Percentiles rank a stretch among this genome's conserved stretches.
These are phyloP conservation scores for Nibea albiflora DNA, from an alignment of 2,113 vertebrate genomes.

Conservation along the genomic window DNA sequence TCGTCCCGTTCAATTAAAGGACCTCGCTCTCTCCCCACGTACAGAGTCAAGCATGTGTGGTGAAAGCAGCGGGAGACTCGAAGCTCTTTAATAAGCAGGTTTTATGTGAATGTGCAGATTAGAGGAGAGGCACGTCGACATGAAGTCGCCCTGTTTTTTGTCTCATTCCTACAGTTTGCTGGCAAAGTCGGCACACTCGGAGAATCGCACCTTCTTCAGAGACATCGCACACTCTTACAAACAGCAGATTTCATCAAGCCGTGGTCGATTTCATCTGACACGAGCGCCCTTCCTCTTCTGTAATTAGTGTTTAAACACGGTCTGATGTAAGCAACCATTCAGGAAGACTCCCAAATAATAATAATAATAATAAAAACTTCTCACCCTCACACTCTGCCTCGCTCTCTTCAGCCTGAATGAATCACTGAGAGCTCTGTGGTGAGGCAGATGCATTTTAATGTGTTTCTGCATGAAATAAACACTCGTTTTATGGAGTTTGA, in stretches of 20 bases:
- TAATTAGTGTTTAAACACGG: slow-evolving; percentile 57
- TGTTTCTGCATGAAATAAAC: background rate
- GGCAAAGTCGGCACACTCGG: background rate
- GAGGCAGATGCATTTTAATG: background rate
- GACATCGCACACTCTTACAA: background rate
- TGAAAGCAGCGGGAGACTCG: background rate
- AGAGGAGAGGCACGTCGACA: slow-evolving; percentile 18
- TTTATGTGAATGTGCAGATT: slow-evolving; percentile 60
- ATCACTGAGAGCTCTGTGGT: background rate
- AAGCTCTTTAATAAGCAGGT: slow-evolving; percentile 60
- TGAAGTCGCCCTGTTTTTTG: slow-evolving; percentile 13
- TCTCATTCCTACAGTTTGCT: background rate
- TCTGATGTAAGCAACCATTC: slow-evolving; percentile 49
- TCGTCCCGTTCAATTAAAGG: background rate
- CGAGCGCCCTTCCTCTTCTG: slow-evolving; percentile 51
- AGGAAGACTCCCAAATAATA: slow-evolving; percentile 33
- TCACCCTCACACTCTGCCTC: slow-evolving; percentile 18
- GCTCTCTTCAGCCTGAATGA: background rate
- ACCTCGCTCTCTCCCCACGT: slow-evolving; percentile 13
- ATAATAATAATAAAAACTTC: slow-evolving; percentile 23
- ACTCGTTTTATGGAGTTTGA: background rate
- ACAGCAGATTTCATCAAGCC: slow-evolving; percentile 50
- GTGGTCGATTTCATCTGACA: slow-evolving; percentile 61
- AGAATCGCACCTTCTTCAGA: background rate
- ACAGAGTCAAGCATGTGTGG: slow-evolving; percentile 10